phyloP scores from a whole-genome alignment of 2,113 vertebrate species.

The Saimiri boliviensis region DNA sequence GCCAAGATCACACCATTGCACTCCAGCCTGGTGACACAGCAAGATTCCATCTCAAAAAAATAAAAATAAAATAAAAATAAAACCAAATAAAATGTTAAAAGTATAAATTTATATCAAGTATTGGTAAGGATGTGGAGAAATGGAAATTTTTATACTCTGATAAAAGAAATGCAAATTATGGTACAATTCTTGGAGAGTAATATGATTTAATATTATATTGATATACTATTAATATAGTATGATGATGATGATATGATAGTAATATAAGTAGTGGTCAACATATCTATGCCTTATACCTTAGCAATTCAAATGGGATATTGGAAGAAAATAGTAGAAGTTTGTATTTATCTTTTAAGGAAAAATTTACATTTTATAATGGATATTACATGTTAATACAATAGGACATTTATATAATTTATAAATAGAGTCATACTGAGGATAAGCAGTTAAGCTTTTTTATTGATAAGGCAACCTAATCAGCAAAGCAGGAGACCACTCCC shows the following conservation, averaged over 20 bases:
- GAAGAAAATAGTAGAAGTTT: neutral
- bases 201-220: neutral
- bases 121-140: neutral
- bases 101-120: neutral
- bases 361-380: neutral
- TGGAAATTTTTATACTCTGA: neutral
- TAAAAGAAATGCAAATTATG: neutral
- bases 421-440: neutral
- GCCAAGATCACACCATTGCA: too few relatives aligned
- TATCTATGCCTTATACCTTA: neutral
- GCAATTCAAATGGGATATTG: neutral
- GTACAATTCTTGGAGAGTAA: neutral
- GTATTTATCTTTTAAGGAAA: constrained; percentile 33
- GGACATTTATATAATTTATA: neutral
- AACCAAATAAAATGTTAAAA: constrained; percentile 2
- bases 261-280: neutral
- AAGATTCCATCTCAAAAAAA: too few relatives aligned
- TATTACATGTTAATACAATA: neutral
- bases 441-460: neutral
- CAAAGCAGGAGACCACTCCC: neutral
- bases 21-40: too few relatives aligned
- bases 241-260: neutral
- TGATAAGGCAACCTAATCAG: neutral
- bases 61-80: too few relatives aligned
- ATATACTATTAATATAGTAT: neutral